Base-by-base conservation (phyloP, 2,888 invertebrate species). In the Gasteruption jaculator region DNA sequence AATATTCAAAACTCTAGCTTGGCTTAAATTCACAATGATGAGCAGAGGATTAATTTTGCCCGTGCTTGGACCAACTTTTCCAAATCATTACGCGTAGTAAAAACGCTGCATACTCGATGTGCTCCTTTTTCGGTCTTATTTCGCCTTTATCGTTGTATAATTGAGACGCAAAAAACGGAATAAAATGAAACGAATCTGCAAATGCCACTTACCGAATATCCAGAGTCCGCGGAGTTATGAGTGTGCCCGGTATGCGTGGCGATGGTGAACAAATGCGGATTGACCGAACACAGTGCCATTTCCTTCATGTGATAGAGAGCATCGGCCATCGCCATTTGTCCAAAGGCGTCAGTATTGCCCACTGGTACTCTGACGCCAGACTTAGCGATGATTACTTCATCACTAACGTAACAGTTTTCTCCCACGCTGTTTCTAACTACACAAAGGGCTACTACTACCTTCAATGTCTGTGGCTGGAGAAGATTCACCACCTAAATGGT, bases 281-380 rank as follows among this genome's bases (percentile, higher is more conserved):
- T 82, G 5, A 80, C 76, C 49, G 86, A 82, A 47, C 75, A 72
- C 10, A 77, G 55, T 4, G 90, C 91, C 62, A 81, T 74, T 66
- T 83, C 83, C 65, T 79, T 82, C 71, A 83, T 75, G 76, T 82
- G 80, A 61, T 85, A 87, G 20, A 94, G 77, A 18, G 89, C 82
- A 75, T 94, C 93, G 25, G 86, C 85, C 91, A 94, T 91, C 30
- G 86, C 86, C 86, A 93, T 85, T 42, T 94, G 78, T 2, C 95
- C 95, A 74, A 96, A 95, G 35, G 94, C 93, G 74, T 96, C 95
- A 3, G 95, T 95, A 73, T 96, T 95, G 40, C 88, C 89, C 33
- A 96, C 79, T 43, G 94, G 80, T 38, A 94, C 82, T 45, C 90
- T 76, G n/a, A 79, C 78, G 4, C 92, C 91, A 49, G 88, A 85